Percentiles rank a stretch among this genome's conserved stretches.
Conservation (phyloP, 2,888 invertebrate species). For the Eilema griseolum region DNA sequence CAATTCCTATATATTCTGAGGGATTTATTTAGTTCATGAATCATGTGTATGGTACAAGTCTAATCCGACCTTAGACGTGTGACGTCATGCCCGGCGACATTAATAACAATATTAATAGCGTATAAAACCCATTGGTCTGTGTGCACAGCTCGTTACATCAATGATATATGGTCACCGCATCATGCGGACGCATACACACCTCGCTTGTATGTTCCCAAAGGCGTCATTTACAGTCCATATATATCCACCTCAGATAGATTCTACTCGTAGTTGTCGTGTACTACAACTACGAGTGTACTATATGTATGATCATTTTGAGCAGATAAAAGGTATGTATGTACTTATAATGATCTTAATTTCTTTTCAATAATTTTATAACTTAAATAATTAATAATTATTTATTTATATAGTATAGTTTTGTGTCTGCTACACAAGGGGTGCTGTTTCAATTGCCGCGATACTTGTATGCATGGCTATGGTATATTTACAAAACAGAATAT, state of each 20-base stretch:
- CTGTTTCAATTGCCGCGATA: too few relatives aligned
- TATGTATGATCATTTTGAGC: too few relatives aligned
- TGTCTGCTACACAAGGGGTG: not conserved
- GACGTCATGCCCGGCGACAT: conserved; percentile 12
- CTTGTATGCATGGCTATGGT: too few relatives aligned
- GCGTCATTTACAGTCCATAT: not conserved
- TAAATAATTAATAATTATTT: too few relatives aligned
- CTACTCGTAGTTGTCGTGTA: too few relatives aligned
- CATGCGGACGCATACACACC: conserved; percentile 16
- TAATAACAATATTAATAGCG: conserved; percentile 32
- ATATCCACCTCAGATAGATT: too few relatives aligned
- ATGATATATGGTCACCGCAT: conserved; percentile 32
- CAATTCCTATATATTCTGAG: not conserved
- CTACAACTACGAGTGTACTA: too few relatives aligned
- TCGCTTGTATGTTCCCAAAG: not conserved
- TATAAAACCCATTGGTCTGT: conserved; percentile 25
- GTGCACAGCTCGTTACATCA: conserved; percentile 31
- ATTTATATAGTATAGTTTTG: too few relatives aligned
- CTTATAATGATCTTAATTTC: too few relatives aligned
- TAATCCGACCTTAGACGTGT: conserved; percentile 16
- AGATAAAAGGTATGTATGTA: too few relatives aligned
- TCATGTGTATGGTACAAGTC: not conserved
- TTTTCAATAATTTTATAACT: too few relatives aligned
- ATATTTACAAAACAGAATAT: too few relatives aligned
- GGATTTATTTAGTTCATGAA: not conserved